Conservation (phyloP, 2,113 vertebrate genomes). For the Lepisosteus oculatus region DNA sequence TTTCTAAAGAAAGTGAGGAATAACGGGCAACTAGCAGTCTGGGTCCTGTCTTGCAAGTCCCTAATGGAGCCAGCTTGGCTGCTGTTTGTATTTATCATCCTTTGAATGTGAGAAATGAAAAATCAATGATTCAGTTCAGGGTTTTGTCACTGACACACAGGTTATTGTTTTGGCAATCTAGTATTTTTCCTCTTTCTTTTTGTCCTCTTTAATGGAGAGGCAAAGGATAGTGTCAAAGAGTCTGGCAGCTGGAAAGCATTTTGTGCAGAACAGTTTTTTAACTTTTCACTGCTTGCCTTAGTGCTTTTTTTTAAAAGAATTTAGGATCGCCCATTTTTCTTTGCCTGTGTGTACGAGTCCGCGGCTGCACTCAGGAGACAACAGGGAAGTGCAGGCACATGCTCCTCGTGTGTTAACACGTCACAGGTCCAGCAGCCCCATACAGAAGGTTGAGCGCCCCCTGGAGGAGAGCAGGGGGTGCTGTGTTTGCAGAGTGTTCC, state of each 20-base stretch:
- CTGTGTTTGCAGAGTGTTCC: no score
- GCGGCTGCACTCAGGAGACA: no score
- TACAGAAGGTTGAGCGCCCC: no score
- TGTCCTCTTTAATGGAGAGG: neutral
- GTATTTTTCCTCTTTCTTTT: neutral
- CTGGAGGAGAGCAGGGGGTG: no score
- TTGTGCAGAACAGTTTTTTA: neutral
- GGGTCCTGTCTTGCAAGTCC: neutral
- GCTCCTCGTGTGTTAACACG: no score
- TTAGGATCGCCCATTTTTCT: no score
- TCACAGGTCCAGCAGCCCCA: no score
- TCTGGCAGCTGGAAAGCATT: neutral
- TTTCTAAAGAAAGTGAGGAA: neutral
- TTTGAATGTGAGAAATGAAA: neutral
- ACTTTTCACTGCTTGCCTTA: no score
- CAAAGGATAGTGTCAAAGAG: neutral
- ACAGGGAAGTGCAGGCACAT: no score
- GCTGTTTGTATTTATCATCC: constrained; percentile 1
- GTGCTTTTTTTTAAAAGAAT: no score
- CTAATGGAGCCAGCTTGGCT: neutral
- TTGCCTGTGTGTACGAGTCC: no score
- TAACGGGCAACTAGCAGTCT: neutral
- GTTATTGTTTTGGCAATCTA: neutral
- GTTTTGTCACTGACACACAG: neutral
- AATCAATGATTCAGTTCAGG: neutral